A percentile compares a stretch with the other conserved stretches of the same genome.
phyloP scores from a whole-genome alignment of 1,140 invertebrate species.

The Schlechtendalia chinensis region DNA sequence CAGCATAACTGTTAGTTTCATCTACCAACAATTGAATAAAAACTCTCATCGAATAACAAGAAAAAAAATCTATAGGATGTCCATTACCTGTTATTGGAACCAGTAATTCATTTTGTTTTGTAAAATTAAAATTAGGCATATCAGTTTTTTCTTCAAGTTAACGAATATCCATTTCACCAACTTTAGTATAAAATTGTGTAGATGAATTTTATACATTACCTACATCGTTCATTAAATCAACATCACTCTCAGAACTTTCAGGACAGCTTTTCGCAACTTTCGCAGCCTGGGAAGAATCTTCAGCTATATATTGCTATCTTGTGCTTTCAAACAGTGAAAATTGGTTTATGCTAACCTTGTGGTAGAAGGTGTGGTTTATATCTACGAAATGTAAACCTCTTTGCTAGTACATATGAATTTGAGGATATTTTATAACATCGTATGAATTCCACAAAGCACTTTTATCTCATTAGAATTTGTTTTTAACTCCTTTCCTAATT shows the following conservation, averaged over 20 bases:
- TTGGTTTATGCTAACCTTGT: too few species aligned
- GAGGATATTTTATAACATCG: too few species aligned
- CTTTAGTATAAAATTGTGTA: background rate
- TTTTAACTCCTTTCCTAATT: too few species aligned
- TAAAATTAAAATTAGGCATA: constrained; percentile 9
- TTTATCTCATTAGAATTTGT: too few species aligned
- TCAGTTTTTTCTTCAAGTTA: background rate
- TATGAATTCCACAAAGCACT: too few species aligned
- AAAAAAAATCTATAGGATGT: constrained; percentile 14
- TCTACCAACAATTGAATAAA: constrained; percentile 11
- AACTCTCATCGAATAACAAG: background rate
- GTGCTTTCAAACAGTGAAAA: too few species aligned
- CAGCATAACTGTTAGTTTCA: too few species aligned
- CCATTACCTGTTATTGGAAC: constrained; percentile 4
- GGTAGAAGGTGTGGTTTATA: too few species aligned
- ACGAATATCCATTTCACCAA: background rate
- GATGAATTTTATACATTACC: background rate
- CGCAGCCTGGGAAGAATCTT: background rate
- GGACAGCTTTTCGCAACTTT: too few species aligned
- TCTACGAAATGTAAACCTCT: too few species aligned
- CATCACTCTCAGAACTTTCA: constrained; percentile 17
- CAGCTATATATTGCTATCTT: too few species aligned
- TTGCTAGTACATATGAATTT: too few species aligned
- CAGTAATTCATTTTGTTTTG: constrained; percentile 7
- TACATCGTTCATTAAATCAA: background rate